Conservation (phyloP, 2,113 vertebrate genomes). For the Lagenorhynchus albirostris region DNA sequence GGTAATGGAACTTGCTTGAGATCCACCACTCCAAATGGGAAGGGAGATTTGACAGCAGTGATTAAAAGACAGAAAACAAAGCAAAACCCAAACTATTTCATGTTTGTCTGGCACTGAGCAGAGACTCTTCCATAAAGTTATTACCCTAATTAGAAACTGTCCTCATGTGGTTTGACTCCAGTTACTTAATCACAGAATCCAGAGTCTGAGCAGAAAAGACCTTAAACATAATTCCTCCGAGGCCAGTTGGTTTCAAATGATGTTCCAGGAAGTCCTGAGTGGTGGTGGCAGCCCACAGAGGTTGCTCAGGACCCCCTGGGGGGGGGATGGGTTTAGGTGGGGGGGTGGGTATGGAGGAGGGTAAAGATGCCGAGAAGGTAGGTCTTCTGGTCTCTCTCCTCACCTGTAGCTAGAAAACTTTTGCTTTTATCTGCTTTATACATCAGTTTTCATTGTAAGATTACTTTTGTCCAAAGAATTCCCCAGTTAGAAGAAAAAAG, state of each 20-base stretch:
- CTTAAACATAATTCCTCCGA: not conserved
- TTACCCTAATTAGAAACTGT: not conserved
- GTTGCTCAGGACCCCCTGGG: not conserved
- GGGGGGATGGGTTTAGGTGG: not conserved
- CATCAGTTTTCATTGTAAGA: not conserved
- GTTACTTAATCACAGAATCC: not conserved
- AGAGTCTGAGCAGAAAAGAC: not conserved
- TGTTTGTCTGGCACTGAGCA: not conserved
- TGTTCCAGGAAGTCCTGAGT: not conserved
- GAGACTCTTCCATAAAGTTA: not conserved
- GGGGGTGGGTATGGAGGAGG: not conserved
- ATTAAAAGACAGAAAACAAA: not conserved
- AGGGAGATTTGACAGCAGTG: not conserved
- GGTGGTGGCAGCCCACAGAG: not conserved
- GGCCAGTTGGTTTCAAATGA: not conserved
- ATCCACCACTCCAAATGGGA: not conserved
- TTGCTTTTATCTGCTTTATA: not conserved
- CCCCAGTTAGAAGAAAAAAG: not conserved
- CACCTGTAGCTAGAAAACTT: not conserved
- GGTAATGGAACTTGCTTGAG: not conserved
- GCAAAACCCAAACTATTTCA: not conserved
- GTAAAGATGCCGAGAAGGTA: not conserved
- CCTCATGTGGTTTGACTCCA: not conserved
- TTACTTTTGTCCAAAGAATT: not conserved
- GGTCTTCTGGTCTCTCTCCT: not conserved